Conservation (phyloP, 2,888 invertebrate genomes). For the Drosophila anomalipes region DNA sequence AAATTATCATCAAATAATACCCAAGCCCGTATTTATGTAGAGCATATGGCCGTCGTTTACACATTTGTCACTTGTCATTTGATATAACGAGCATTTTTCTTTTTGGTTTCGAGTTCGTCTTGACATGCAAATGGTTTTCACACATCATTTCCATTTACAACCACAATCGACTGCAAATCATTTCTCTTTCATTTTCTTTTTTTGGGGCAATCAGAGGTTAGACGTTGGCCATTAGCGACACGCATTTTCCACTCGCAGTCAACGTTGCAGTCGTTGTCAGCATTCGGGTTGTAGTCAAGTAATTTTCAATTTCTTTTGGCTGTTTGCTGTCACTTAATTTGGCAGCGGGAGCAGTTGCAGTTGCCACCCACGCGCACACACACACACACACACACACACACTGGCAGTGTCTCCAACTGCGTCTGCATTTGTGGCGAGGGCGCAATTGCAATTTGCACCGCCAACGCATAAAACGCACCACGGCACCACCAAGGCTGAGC, state of each 20-base stretch:
- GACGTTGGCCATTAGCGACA: constrained; percentile 66
- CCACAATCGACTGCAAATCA: constrained; percentile 30
- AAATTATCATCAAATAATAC: constrained; percentile 1
- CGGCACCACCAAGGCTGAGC: constrained; percentile 1
- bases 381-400: constrained; percentile 49
- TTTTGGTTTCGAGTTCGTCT: background rate
- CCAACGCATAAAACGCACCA: constrained; percentile 49
- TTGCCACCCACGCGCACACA: constrained; percentile 56
- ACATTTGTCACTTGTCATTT: constrained; percentile 39
- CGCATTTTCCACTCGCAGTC: constrained; percentile 47
- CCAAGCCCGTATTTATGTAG: constrained; percentile 8
- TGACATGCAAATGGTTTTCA: constrained; percentile 50
- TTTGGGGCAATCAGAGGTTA: constrained; percentile 58
- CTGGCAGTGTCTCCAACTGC: constrained; percentile 39
- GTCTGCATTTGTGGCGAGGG: constrained; percentile 39
- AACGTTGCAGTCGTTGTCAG: constrained; percentile 14
- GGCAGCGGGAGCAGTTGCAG: constrained; percentile 69
- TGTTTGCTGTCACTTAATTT: constrained; percentile 73
- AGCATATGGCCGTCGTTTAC: constrained; percentile 26
- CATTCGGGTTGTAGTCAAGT: constrained; percentile 25
- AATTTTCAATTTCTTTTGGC: constrained; percentile 68
- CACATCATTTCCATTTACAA: constrained; percentile 38
- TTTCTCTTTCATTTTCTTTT: constrained; percentile 45
- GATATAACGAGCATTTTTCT: constrained; percentile 31
- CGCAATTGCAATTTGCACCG: constrained; percentile 72